These are phyloP conservation scores for Pachyuromys duprasi DNA, from an alignment of 2,797 vertebrate genomes.

Conservation along the genomic window DNA sequence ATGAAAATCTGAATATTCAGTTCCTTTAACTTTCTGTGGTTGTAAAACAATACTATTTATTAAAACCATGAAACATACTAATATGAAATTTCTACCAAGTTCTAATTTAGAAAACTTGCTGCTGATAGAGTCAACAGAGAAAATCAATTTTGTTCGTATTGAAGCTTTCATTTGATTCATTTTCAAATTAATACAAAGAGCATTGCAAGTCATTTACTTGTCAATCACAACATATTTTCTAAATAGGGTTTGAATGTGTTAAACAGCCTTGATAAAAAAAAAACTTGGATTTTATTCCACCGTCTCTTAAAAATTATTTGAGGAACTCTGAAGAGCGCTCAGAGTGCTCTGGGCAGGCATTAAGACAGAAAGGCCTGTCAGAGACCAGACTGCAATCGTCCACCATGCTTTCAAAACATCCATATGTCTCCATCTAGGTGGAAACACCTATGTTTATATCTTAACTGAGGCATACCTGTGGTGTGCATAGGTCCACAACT, in stretches of 20 bases:
- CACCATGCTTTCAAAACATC: neutral
- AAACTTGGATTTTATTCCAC: neutral
- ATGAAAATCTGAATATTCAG: neutral
- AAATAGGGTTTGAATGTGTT: neutral
- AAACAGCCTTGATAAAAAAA: conserved; percentile 8
- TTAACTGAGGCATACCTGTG: neutral
- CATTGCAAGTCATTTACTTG: neutral
- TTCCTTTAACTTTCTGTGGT: neutral
- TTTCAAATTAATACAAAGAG: conserved; percentile 40
- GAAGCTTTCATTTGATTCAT: conserved; percentile 44
- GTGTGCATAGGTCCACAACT: neutral
- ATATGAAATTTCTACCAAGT: conserved; percentile 13
- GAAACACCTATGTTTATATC: neutral
- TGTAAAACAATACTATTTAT: neutral
- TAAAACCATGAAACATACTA: neutral
- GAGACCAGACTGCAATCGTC: neutral
- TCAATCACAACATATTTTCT: conserved; percentile 5
- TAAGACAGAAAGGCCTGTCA: neutral
- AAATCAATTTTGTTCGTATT: conserved; percentile 6
- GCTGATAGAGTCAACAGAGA: neutral
- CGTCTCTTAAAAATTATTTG: neutral
- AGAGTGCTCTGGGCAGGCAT: neutral
- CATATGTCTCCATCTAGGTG: neutral
- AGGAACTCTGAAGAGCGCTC: neutral
- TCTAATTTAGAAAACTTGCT: conserved; percentile 7